Evolutionary conservation across 2,888 invertebrate genomes (phyloP), one percentile per base, ranked within the genome.

Genomic region (Fissipunctia ypsillon): DNA sequence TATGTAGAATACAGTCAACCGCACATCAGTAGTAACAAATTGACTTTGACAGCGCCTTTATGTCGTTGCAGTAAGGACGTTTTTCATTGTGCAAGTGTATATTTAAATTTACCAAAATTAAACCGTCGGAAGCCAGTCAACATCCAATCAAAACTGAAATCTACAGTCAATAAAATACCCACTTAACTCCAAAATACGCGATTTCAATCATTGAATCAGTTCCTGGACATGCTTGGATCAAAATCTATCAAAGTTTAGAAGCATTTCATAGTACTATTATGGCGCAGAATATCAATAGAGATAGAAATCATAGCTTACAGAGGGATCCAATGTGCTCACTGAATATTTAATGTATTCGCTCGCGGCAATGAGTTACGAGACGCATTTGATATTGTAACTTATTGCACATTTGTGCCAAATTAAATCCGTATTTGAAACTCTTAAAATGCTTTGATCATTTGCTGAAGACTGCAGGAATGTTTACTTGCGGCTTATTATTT

Each of bases 271-370:
- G n/a, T n/a, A n/a, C n/a, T 45, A 45, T 19, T 12, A 63, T 31
- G 22, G 22, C 57, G n/a, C 31, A 72, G 48, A 68, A 68, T 79
- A 79, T 79, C 67, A 84, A 84, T 80, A 73, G 52, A 65, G 64
- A 73, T 64, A 64, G 64, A 84, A 80, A 84, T 84, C 73, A 73
- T 69, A 80, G 68, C 69, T 57, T 52, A 83, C 69, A 69, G 74
- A 70, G 69, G 67, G 68, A 64, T 84, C 41, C 54, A 28, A 70
- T 75, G 78, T 61, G 48, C 66, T 63, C 57, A 10, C 38, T 84
- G 64, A 83, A 84, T 84, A 83, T 78, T 85, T 78, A 73, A 83
- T 84, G 61, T 2, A 4, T 22, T 45, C 59, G 35, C 72, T 56
- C 50, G 61, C 56, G 48, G 25, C 43, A 61, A 68, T 63, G 38